phyloP scores from a whole-genome alignment of 2,797 vertebrate species.

The Iguana delicatissima region DNA sequence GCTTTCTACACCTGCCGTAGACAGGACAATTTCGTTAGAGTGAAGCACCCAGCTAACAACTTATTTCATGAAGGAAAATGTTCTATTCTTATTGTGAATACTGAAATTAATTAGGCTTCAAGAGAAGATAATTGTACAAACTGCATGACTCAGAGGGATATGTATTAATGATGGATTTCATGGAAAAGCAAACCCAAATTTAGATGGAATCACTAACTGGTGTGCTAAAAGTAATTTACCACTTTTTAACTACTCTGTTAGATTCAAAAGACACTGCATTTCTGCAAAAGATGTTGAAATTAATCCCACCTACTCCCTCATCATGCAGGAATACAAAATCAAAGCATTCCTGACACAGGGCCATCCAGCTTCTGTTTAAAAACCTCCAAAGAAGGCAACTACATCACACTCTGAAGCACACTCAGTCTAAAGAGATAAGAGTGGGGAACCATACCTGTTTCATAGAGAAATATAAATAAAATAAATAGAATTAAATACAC shows the following conservation, averaged over 20 bases:
- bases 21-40: conserved; percentile 51
- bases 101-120: conserved; percentile 63
- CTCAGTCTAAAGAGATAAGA: no score
- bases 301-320: neutral
- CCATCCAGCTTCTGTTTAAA: no score
- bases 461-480: no score
- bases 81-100: conserved; percentile 51
- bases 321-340: no score
- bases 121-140: conserved; percentile 47
- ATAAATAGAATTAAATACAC: no score
- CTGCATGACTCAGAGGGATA: conserved; percentile 39
- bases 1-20: conserved; percentile 16
- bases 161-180: conserved; percentile 37
- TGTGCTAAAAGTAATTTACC: conserved; percentile 19
- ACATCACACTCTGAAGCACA: no score
- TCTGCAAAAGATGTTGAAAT: neutral
- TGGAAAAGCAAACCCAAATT: conserved; percentile 40
- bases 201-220: conserved; percentile 17
- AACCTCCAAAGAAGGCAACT: no score
- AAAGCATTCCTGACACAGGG: no score
- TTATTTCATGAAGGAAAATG: conserved; percentile 46
- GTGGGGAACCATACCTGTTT: no score
- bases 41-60: conserved; percentile 38
- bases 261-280: neutral
- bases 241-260: conserved; percentile 19